Conservation (phyloP, 2,113 vertebrate genomes). For the Alosa alosa region DNA sequence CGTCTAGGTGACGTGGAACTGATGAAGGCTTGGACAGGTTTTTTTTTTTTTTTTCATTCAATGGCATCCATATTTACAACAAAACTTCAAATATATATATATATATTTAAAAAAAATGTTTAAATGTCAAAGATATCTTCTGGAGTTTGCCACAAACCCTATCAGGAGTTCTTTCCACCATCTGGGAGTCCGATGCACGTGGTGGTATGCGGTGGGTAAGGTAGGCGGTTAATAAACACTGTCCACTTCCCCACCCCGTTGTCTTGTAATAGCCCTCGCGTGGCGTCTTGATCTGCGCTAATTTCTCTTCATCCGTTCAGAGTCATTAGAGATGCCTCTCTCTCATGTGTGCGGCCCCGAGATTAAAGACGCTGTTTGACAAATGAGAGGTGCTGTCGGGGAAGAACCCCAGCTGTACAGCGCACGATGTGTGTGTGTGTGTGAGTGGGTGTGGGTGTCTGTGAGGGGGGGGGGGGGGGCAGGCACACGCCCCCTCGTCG, state of each 20-base stretch:
- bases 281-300: neutral
- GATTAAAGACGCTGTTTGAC: slow-evolving; percentile 12
- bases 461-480: neutral
- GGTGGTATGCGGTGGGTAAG: neutral
- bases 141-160: neutral
- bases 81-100: neutral
- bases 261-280: neutral
- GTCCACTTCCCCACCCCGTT: neutral
- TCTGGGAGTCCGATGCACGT: neutral
- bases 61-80: neutral
- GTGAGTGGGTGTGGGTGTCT: neutral
- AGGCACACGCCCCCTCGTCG: neutral
- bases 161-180: neutral
- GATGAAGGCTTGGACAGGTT: neutral
- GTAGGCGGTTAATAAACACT: neutral
- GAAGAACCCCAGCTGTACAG: neutral
- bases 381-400: slow-evolving; percentile 11
- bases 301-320: slow-evolving; percentile 1
- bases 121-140: neutral
- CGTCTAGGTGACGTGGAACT: neutral
- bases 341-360: neutral
- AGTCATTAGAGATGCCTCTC: slow-evolving; percentile 3
- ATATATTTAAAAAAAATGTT: neutral
- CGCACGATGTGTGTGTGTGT: neutral
- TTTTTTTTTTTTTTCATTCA: neutral